phyloP scores from a whole-genome alignment of 2,797 vertebrate species.

The Vireo griseus region DNA sequence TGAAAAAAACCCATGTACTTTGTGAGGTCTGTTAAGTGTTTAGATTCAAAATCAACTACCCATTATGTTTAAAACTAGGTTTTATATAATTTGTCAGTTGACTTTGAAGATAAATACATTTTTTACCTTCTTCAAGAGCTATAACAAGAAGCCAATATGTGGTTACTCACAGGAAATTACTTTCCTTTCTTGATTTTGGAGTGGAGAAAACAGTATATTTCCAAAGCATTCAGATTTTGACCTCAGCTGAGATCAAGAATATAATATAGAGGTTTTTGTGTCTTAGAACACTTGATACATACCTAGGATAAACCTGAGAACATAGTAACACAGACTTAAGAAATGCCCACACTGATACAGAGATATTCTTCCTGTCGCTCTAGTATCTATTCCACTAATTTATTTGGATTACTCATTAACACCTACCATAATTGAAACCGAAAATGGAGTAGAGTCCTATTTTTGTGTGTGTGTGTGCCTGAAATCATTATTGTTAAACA shows the following conservation, averaged over 20 bases:
- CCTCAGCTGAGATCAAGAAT: background rate
- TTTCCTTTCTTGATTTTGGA: background rate
- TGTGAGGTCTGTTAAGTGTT: constrained; percentile 6
- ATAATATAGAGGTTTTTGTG: background rate
- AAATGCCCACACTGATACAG: background rate
- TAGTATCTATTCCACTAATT: background rate
- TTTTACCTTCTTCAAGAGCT: background rate
- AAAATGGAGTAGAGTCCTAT: background rate
- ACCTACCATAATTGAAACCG: background rate
- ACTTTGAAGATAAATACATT: background rate
- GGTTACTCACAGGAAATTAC: background rate
- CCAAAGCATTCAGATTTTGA: background rate
- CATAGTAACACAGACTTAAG: background rate
- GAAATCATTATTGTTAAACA: background rate
- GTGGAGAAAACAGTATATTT: background rate
- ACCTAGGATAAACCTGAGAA: background rate
- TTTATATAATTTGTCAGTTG: background rate
- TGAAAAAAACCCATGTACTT: constrained; percentile 14
- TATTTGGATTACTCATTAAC: background rate
- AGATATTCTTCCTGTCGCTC: background rate
- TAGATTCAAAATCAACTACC: constrained; percentile 7
- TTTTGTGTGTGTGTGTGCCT: background rate
- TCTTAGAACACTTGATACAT: background rate
- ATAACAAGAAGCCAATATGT: background rate
- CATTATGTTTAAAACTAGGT: background rate